Conservation (phyloP, 1,140 invertebrate genomes). For the Trypoxylus dichotomus region DNA sequence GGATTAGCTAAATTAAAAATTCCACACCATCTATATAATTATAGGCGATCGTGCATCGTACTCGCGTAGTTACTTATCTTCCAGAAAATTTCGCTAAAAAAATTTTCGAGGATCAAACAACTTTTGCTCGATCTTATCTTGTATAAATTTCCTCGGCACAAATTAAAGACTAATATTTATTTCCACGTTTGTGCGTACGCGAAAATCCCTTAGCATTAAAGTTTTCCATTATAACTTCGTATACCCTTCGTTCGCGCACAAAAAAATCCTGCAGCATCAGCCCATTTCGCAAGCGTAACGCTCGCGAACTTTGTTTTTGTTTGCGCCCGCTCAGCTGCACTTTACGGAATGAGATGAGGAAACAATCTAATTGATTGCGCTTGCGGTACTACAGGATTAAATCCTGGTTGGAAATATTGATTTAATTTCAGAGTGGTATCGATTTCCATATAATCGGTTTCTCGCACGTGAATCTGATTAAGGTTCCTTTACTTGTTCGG, state of each 20-base stretch:
- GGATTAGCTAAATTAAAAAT: slow-evolving; percentile 16
- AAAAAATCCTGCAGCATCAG: neutral
- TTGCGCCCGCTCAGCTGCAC: neutral
- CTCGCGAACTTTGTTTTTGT: neutral
- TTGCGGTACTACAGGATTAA: neutral
- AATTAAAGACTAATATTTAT: slow-evolving; percentile 4
- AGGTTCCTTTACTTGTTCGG: too few relatives aligned
- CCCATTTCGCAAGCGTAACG: neutral
- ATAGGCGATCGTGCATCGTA: neutral
- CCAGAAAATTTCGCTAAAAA: neutral
- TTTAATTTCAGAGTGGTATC: neutral
- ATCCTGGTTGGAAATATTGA: neutral
- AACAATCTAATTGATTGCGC: slow-evolving; percentile 2
- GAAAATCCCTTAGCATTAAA: neutral
- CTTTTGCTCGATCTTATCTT: neutral
- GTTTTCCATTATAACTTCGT: neutral
- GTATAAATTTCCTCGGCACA: neutral
- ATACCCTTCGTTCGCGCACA: neutral
- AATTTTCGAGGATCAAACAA: neutral
- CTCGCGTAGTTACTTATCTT: neutral
- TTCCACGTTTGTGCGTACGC: neutral
- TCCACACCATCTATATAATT: neutral
- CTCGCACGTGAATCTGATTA: too few relatives aligned
- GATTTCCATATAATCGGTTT: too few relatives aligned
- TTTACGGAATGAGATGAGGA: neutral